Percentiles rank a stretch among this genome's conserved stretches.
Conservation (phyloP, 2,797 vertebrate species). For the Dryobates pubescens region DNA sequence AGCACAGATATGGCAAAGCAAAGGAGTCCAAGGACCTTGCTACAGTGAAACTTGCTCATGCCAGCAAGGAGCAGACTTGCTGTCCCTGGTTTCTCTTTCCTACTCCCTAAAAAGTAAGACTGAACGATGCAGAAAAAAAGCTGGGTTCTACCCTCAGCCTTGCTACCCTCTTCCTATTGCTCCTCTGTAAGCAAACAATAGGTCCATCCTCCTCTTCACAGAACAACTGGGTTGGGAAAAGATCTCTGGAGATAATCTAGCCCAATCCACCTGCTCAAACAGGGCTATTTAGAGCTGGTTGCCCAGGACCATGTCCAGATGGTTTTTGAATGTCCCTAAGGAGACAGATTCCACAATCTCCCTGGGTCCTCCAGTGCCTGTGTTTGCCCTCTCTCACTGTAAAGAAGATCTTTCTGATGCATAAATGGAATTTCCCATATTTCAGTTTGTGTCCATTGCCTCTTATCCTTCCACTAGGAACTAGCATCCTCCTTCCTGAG, state of each 20-base stretch:
- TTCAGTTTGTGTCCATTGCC: not conserved
- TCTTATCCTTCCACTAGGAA: not conserved
- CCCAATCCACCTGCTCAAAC: not conserved
- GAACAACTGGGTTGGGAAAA: not conserved
- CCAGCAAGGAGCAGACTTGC: not conserved
- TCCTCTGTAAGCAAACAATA: not conserved
- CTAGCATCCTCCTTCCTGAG: not conserved
- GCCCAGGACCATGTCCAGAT: not conserved
- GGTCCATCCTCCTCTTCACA: not conserved
- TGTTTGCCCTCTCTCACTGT: not conserved
- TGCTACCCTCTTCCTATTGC: not conserved
- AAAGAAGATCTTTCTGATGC: not conserved
- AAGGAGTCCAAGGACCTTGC: not conserved
- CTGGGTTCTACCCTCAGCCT: not conserved
- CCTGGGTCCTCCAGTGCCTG: not conserved
- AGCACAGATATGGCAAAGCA: not conserved
- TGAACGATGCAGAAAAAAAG: not conserved
- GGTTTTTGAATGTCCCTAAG: not conserved
- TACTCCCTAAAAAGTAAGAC: not conserved
- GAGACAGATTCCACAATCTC: not conserved
- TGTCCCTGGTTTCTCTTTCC: not conserved
- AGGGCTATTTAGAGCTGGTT: not conserved
- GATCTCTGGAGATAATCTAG: not conserved
- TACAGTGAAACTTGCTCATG: not conserved
- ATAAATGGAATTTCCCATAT: not conserved